phyloP scores from a whole-genome alignment of 2,797 vertebrate species.

The Sebastes reedi region DNA sequence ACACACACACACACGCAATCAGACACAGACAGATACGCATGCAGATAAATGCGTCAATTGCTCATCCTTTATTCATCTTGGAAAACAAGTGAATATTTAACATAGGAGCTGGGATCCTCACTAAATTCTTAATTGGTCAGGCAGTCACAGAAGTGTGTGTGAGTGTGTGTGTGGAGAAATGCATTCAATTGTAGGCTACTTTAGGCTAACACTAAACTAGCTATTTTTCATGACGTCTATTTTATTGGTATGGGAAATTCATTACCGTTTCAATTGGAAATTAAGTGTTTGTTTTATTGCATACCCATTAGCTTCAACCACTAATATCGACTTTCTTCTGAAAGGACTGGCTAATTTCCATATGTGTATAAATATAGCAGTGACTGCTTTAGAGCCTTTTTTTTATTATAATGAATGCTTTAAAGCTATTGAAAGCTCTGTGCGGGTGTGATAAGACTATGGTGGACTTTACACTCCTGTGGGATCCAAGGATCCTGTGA shows the following conservation, averaged over 20 bases:
- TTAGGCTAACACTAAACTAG: neutral
- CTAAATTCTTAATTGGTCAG: conserved; percentile 83
- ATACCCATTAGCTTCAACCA: neutral
- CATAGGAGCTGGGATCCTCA: conserved; percentile 72
- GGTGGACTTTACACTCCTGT: conserved; percentile 13
- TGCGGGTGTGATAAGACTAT: conserved; percentile 10
- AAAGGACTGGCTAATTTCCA: neutral
- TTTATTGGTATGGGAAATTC: neutral
- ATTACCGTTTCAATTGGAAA: neutral
- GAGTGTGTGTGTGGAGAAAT: neutral
- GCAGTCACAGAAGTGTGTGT: conserved; percentile 56
- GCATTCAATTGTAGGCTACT: neutral
- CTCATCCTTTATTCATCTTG: conserved; percentile 85
- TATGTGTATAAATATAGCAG: neutral
- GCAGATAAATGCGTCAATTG: conserved; percentile 72
- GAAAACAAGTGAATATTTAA: conserved; percentile 86
- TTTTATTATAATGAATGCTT: neutral
- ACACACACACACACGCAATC: neutral
- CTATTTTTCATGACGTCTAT: neutral
- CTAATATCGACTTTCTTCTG: neutral
- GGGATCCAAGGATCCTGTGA: conserved; percentile 25
- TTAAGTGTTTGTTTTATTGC: neutral
- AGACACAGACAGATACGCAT: conserved; percentile 4
- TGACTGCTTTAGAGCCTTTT: neutral
- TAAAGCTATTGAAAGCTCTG: neutral